A percentile compares a stretch with the other conserved stretches of the same genome.
phyloP scores from a whole-genome alignment of 2,113 vertebrate species.

The Emydocephalus ijimae region DNA sequence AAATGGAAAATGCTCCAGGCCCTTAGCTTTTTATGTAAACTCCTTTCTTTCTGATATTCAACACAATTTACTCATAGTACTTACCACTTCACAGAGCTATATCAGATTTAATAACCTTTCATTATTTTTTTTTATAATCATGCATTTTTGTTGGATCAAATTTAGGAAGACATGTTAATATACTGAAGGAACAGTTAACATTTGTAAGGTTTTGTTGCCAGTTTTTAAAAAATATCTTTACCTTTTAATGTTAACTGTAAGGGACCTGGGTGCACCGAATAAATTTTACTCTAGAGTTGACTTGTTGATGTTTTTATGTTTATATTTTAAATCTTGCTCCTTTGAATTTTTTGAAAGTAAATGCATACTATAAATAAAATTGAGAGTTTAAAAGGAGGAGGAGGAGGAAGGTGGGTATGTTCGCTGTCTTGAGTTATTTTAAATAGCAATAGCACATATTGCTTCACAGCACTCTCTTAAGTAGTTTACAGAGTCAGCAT shows the following conservation, averaged over 20 bases:
- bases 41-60: conserved; percentile 53
- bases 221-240: background rate
- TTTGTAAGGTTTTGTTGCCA: background rate
- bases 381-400: background rate
- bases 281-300: background rate
- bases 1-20: conserved; percentile 55
- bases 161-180: conserved; percentile 1
- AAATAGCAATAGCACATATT: no score
- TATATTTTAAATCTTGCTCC: background rate
- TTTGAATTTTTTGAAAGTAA: background rate
- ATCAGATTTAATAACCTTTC: conserved; percentile 41
- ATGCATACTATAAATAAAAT: background rate
- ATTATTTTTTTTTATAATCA: conserved; percentile 27
- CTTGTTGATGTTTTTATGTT: background rate
- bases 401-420: background rate
- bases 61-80: conserved; percentile 32
- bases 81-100: conserved; percentile 46
- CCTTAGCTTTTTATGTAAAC: conserved; percentile 53
- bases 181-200: background rate
- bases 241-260: background rate
- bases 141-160: background rate
- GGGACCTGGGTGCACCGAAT: background rate
- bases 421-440: background rate
- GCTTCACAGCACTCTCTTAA: no score
- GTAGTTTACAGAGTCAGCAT: no score